A percentile compares a stretch with the other conserved stretches of the same genome.
Conservation (phyloP, 2,113 vertebrate species). For the Rhegmatorhina hoffmannsi region DNA sequence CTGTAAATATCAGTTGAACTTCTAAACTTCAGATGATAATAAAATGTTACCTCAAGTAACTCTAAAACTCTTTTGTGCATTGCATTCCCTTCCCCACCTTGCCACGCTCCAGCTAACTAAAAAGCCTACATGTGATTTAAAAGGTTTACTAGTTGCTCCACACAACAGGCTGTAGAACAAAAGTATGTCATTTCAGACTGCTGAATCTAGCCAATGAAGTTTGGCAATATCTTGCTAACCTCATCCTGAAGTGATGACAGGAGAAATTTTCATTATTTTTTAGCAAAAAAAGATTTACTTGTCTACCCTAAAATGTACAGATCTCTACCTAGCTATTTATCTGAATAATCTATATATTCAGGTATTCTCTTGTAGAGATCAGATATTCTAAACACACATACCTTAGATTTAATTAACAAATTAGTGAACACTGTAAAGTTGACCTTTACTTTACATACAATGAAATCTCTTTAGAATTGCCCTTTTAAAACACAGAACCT, state of each 20-base stretch:
- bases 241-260: neutral
- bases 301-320: neutral
- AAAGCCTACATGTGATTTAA: neutral
- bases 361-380: neutral
- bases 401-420: neutral
- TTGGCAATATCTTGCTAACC: neutral
- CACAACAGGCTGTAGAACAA: neutral
- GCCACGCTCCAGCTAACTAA: neutral
- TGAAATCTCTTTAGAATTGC: neutral
- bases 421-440: neutral
- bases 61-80: neutral
- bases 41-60: neutral
- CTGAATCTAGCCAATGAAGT: neutral
- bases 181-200: neutral
- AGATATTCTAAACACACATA: neutral
- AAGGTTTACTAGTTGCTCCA: neutral
- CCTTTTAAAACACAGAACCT: neutral
- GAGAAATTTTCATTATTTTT: neutral
- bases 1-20: neutral
- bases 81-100: accelerated
- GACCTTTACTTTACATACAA: neutral
- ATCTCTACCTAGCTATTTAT: neutral
- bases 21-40: neutral
- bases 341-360: neutral
- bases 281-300: neutral